phyloP scores from a whole-genome alignment of 2,888 invertebrate genomes.

The Scaptomyza tumidula region DNA sequence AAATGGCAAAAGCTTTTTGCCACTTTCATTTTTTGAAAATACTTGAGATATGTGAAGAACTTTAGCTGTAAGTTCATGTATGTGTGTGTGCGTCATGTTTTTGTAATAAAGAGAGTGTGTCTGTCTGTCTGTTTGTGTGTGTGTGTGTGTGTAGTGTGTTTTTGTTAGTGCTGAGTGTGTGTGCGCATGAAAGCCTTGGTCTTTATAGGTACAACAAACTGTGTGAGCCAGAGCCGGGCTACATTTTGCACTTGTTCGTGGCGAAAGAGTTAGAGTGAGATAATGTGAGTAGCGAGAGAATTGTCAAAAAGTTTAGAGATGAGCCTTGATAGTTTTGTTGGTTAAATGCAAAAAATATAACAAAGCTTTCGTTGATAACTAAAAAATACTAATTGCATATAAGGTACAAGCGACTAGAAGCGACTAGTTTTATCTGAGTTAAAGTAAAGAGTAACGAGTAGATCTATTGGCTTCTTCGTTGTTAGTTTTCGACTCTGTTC shows the following conservation, averaged over 20 bases:
- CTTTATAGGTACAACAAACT: constrained; percentile 35
- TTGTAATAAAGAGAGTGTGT: constrained; percentile 14
- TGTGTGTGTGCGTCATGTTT: background rate
- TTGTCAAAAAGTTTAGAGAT: constrained; percentile 3
- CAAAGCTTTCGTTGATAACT: background rate
- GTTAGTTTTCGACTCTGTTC: no score
- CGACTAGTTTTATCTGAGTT: constrained; percentile 7
- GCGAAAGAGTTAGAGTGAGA: constrained; percentile 17
- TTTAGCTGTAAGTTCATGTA: constrained; percentile 28
- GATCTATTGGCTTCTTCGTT: background rate
- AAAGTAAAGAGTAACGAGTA: constrained; percentile 28
- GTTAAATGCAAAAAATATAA: background rate
- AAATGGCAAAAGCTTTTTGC: constrained; percentile 40
- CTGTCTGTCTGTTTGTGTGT: constrained; percentile 18
- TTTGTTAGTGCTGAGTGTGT: constrained; percentile 19
- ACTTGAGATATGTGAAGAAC: constrained; percentile 57
- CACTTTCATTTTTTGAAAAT: constrained; percentile 49
- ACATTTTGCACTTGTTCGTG: constrained; percentile 32
- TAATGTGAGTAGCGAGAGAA: constrained; percentile 21
- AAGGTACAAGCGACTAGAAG: background rate
- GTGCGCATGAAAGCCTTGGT: constrained; percentile 41
- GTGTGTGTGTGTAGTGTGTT: constrained; percentile 13
- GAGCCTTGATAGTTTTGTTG: background rate
- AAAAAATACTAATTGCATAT: background rate
- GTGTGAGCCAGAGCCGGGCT: constrained; percentile 33